These are phyloP conservation scores for Uloborus plumipes DNA, from an alignment of 2,888 invertebrate genomes.

Conservation along the genomic window DNA sequence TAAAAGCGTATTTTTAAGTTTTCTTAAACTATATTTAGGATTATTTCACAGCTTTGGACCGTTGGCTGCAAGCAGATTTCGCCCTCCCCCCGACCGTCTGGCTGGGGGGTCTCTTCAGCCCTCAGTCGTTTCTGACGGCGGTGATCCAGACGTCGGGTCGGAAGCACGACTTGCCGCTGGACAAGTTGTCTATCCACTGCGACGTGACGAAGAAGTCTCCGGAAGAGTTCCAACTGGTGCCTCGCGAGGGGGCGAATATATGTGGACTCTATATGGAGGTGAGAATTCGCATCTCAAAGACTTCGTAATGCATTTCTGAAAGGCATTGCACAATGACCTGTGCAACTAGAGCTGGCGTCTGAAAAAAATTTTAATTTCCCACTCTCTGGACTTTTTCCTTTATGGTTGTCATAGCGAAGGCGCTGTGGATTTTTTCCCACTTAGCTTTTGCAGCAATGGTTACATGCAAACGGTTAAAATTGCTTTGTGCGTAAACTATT, in stretches of 20 bases:
- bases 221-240: conserved; percentile 93
- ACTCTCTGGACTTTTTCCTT: too few relatives aligned
- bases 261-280: conserved; percentile 81
- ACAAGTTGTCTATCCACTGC: conserved; percentile 97
- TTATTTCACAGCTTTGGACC: conserved; percentile 81
- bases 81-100: conserved; percentile 94
- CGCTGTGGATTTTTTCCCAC: too few relatives aligned
- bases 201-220: conserved; percentile 97
- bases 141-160: conserved; percentile 98
- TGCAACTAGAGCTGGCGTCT: too few relatives aligned
- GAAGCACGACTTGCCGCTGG: conserved; percentile 91
- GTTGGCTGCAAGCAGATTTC: conserved; percentile 86
- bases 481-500: too few relatives aligned
- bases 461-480: too few relatives aligned
- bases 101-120: conserved; percentile 98
- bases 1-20: too few relatives aligned
- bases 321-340: too few relatives aligned
- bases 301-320: neutral
- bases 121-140: conserved; percentile 94
- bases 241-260: conserved; percentile 92
- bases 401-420: too few relatives aligned
- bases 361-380: too few relatives aligned
- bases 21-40: too few relatives aligned
- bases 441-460: too few relatives aligned
- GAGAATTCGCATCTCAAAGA: neutral